Evolutionary conservation across 1,140 invertebrate genomes (phyloP).

Genomic region (Caenorhabditis remanei): DNA sequence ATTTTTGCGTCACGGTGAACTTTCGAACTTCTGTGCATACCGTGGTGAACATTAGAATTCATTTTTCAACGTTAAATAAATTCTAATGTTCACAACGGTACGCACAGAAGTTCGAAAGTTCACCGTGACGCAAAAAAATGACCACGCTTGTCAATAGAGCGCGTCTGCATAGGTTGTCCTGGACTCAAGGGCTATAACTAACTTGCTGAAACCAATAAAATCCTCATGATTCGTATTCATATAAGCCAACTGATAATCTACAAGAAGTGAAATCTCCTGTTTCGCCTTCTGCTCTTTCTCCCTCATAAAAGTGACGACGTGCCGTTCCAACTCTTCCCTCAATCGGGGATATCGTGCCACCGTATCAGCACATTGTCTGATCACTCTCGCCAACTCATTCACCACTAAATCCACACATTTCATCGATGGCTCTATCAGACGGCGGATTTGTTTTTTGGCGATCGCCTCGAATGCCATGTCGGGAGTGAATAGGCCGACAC

Average conservation of each 20-base stretch:
- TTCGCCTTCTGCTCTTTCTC: constrained; percentile 95
- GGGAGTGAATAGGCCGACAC: constrained; percentile 97
- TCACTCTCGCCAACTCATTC: constrained; percentile 78
- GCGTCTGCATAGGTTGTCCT: too few species aligned
- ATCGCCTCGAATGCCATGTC: constrained; percentile 99
- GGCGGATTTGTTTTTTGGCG: constrained; percentile 96
- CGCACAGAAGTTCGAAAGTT: too few species aligned
- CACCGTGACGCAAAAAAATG: too few species aligned
- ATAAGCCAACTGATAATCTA: constrained; percentile 97
- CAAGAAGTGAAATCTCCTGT: constrained; percentile 91
- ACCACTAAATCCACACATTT: constrained; percentile 99
- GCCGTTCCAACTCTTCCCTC: constrained; percentile 96
- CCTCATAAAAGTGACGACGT: constrained; percentile 92
- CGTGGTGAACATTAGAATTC: too few species aligned
- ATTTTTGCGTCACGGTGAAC: too few species aligned
- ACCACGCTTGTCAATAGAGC: too few species aligned
- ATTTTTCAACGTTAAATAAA: too few species aligned
- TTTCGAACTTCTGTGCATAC: too few species aligned
- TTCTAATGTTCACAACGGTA: too few species aligned
- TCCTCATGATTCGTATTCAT: constrained; percentile 99
- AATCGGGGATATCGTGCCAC: constrained; percentile 91
- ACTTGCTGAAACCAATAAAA: constrained; percentile 99
- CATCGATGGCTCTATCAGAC: constrained; percentile 94
- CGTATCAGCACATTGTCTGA: constrained; percentile 67
- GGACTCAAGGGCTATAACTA: constrained; percentile 78